A percentile compares a stretch with the other conserved stretches of the same genome.
Evolutionary conservation across 2,113 vertebrate species (phyloP).

Genomic region (Vimba vimba): DNA sequence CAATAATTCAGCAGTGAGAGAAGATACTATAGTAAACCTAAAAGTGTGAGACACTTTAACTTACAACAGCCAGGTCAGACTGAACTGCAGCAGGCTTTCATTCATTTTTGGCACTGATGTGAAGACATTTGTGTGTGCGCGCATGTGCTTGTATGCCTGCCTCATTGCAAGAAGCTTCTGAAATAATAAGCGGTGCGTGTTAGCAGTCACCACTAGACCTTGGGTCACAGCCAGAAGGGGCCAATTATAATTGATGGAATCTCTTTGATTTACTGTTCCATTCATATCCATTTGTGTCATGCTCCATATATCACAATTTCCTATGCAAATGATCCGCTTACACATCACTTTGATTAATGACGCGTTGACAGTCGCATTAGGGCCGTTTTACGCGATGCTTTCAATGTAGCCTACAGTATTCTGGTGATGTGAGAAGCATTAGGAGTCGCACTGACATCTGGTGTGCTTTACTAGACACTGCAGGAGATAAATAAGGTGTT

Average conservation of each 20-base stretch:
- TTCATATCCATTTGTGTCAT: slow-evolving; percentile 75
- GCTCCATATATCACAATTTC: slow-evolving; percentile 77
- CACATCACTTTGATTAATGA: slow-evolving; percentile 76
- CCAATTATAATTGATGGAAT: slow-evolving; percentile 71
- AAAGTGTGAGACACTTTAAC: slow-evolving; percentile 43
- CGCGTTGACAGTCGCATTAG: slow-evolving; percentile 68
- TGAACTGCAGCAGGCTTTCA: slow-evolving; percentile 17
- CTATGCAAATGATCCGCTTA: slow-evolving; percentile 71
- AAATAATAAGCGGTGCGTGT: slow-evolving; percentile 8
- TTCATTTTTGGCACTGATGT: neutral
- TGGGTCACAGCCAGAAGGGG: slow-evolving; percentile 69
- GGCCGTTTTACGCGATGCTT: slow-evolving; percentile 60
- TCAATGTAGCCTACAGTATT: slow-evolving; percentile 51
- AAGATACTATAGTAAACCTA: slow-evolving; percentile 45
- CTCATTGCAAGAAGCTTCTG: neutral
- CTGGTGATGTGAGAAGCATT: slow-evolving; percentile 9
- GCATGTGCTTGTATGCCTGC: neutral
- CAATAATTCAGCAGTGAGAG: slow-evolving; percentile 59
- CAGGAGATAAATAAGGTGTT: neutral
- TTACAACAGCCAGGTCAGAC: slow-evolving; percentile 26
- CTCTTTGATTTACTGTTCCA: slow-evolving; percentile 68
- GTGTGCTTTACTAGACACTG: neutral
- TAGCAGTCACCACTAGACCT: slow-evolving; percentile 52
- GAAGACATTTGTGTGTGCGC: neutral
- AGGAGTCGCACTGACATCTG: slow-evolving; percentile 70